Percentiles rank a stretch among this genome's conserved stretches.
Evolutionary conservation across 2,113 vertebrate species (phyloP).

Genomic region (Danio rerio): DNA sequence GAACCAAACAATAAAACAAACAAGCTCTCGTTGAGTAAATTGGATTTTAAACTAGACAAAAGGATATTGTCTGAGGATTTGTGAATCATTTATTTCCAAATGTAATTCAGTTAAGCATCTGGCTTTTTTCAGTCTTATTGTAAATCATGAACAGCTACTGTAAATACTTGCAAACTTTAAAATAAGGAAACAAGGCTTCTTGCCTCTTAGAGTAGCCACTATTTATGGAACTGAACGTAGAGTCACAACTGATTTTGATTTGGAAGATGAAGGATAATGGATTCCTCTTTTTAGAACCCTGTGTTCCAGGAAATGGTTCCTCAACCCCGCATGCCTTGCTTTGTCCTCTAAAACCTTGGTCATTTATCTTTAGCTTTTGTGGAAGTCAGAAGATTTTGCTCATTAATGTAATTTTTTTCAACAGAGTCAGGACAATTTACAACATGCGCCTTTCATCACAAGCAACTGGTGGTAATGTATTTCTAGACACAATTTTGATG

Average conservation of each 20-base stretch:
- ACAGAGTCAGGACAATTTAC: conserved; percentile 8
- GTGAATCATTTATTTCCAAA: not conserved
- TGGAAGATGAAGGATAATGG: conserved; percentile 50
- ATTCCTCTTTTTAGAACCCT: conserved; percentile 53
- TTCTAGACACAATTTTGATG: not conserved
- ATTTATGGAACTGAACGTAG: conserved; percentile 50
- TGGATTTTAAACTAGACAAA: conserved; percentile 8
- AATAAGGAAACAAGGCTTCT: conserved; percentile 42
- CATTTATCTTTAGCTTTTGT: not conserved
- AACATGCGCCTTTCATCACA: not conserved
- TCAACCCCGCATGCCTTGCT: not conserved
- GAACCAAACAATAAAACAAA: not conserved
- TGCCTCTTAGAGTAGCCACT: conserved; percentile 51
- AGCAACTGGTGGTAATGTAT: not conserved
- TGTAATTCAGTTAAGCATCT: not conserved
- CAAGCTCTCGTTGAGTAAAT: not conserved
- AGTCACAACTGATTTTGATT: conserved; percentile 57
- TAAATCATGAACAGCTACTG: not conserved
- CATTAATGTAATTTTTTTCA: conserved; percentile 5
- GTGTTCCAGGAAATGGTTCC: conserved; percentile 35
- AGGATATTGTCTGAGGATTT: not conserved
- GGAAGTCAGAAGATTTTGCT: not conserved
- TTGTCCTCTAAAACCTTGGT: not conserved
- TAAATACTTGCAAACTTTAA: conserved; percentile 14
- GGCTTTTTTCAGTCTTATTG: not conserved